Base-by-base conservation (phyloP, 2,797 vertebrate genomes). In the Ptychadena robeensis region DNA sequence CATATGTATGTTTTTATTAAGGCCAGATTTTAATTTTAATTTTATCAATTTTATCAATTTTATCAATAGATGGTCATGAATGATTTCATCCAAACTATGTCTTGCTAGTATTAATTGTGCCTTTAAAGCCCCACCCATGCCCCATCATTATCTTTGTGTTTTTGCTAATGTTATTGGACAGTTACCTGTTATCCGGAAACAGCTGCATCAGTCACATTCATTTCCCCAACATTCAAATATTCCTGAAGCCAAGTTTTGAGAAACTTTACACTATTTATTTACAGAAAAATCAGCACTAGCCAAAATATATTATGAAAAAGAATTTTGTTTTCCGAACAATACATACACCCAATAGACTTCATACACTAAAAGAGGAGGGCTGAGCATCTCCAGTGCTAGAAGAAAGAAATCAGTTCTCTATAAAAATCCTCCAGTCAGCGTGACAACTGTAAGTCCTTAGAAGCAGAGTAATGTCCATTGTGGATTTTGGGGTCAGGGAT, bases 251-350 rank as follows among this genome's bases (percentile, higher is more conserved):
- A 59, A 30, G 7, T 9, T 8, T 27, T 25, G 40, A 79, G 65
- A 79, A 79, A 79, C 66, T 37, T 35, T 34, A 25, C 10, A 18
- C 76, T 27, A 37, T 79, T 79, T 79, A 79, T 79, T 80, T 80
- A 64, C 79, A 72, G 37, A 25, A 73, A 48, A 31, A 81, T 53
- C 69, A 67, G 65, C 10, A 73, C 38, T 66, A 57, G n/a, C 35
- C 40, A 81, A 81, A 73, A 79, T 48, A 53, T 67, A 78, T 35
- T 57, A 66, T 66, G 31, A 74, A 80, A 80, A 84, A 76, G 75
- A 81, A 35, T 31, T 64, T 35, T 83, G 75, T 80, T 79, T 27
- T 79, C 69, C 59, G 76, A 73, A 74, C 82, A 78, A 78, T 78
- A 79, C 71, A 59, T 38, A 80, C 57, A 80, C 44, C 78, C 35